phyloP scores from a whole-genome alignment of 2,797 vertebrate genomes.

The Otus scops region DNA sequence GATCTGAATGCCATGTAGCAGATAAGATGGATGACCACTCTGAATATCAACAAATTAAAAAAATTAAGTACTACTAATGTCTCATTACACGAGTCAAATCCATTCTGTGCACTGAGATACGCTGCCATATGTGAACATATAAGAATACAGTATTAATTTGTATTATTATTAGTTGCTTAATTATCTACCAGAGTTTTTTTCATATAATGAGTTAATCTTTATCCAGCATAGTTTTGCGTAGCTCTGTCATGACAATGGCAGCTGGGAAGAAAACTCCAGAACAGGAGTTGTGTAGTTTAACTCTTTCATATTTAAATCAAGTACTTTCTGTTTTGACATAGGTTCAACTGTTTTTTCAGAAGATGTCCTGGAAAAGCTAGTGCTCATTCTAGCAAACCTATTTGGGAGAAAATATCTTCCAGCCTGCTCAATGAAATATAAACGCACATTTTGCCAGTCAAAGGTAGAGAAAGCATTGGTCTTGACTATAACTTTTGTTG shows the following conservation, averaged over 20 bases:
- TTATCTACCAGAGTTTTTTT: background rate
- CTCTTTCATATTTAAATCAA: background rate
- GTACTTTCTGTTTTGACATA: constrained; percentile 10
- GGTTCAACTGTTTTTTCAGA: constrained; percentile 52
- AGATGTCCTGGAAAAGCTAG: constrained; percentile 57
- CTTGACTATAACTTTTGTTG: background rate
- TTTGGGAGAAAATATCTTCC: constrained; percentile 54
- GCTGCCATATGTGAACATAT: background rate
- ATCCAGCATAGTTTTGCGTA: background rate
- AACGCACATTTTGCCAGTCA: background rate
- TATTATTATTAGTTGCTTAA: background rate
- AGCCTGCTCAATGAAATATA: background rate
- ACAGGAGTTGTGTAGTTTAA: background rate
- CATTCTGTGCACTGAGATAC: background rate
- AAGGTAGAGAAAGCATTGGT: constrained; percentile 10
- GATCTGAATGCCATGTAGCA: background rate
- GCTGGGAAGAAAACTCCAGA: background rate
- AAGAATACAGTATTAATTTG: background rate
- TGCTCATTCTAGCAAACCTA: constrained; percentile 66
- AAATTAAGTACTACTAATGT: background rate
- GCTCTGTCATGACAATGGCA: background rate
- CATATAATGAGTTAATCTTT: background rate
- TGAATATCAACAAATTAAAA: background rate
- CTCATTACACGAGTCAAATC: background rate
- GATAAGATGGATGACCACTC: background rate